Evolutionary conservation across 2,888 invertebrate species (phyloP), one percentile per base, ranked within the genome.

Genomic region (Nephrotoma guestfalica): DNA sequence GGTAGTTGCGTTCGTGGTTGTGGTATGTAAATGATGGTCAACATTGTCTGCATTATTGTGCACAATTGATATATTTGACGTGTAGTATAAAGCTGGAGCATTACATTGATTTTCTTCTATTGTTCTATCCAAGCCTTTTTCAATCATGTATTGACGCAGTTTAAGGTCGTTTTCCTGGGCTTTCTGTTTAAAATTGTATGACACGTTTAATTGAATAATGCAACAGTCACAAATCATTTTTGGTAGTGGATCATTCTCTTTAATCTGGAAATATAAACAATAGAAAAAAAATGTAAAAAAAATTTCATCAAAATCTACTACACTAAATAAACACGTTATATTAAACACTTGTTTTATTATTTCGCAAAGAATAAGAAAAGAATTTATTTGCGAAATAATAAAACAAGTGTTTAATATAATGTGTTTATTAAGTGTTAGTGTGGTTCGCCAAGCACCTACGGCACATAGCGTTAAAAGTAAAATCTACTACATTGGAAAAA

Each of bases 131-230:
- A 85, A 43, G 4, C 88, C 89, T 87, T 88, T 88, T 86, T 89
- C 89, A 71, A 89, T 89, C 47, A 88, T 87, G 86, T 89, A 89
- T 51, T 89, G 88, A 9, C 88, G 87, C 6, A 88, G 86, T 87
- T 88, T 88, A 13, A 88, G 87, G 42, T 88, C 88, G 83, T 88
- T 88, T 86, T 89, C 88, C 13, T 88, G 86, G 0, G 89, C 89
- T 41, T 87, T 87, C 9, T 87, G 83, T 86, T 89, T 89, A 43
- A 89, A 88, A 47, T 88, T 88, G 41, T 89, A 89, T 0, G 89
- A 88, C 18, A 89, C 88, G 86, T 89, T 89, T 9, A 88, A 86
- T 86, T 89, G 89, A 9, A 88, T 88, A 9, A 89, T 88, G 71
- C 89, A 89, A 0, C 88, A 83, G 85, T 89, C 89, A 86, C 89